Conservation (phyloP, 2,888 invertebrate species). For the Apodemia duryi region DNA sequence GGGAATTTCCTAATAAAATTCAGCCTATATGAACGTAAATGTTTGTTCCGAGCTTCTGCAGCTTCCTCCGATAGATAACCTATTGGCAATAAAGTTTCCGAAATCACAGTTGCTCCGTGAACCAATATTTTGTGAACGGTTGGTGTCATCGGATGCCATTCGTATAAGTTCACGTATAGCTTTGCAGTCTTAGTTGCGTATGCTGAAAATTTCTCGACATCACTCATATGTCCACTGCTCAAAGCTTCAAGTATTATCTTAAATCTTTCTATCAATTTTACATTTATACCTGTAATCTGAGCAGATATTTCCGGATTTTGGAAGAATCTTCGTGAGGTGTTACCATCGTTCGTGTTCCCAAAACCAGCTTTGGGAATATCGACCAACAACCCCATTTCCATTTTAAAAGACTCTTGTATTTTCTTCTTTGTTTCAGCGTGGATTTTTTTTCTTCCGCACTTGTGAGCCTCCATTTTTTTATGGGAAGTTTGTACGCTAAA, state of each 20-base stretch:
- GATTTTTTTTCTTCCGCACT: too few relatives aligned
- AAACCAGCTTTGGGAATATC: constrained; percentile 24
- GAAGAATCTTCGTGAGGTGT: constrained; percentile 28
- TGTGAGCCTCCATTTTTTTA: too few relatives aligned
- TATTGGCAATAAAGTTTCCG: too few relatives aligned
- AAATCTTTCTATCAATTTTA: constrained; percentile 26
- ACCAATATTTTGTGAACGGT: neutral
- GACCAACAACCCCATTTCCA: too few relatives aligned
- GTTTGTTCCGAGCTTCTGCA: neutral
- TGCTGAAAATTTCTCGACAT: constrained; percentile 13
- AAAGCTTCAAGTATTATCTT: constrained; percentile 17
- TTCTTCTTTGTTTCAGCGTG: too few relatives aligned
- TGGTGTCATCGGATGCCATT: constrained; percentile 16
- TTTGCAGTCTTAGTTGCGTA: constrained; percentile 17
- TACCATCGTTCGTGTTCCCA: constrained; percentile 29
- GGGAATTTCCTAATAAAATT: too few relatives aligned
- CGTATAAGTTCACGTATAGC: constrained; percentile 2
- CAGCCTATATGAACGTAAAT: too few relatives aligned
- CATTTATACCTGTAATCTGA: constrained; percentile 26
- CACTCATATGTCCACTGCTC: constrained; percentile 14
- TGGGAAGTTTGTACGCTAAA: too few relatives aligned
- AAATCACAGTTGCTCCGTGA: too few relatives aligned
- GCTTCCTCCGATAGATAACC: neutral
- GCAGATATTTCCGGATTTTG: constrained; percentile 19
- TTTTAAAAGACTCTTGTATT: too few relatives aligned